Evolutionary conservation across 53 echinoderm and acorn worm genomes (phyloP), one percentile per base, ranked within the genome.

Genomic region (Henricia sp.): DNA sequence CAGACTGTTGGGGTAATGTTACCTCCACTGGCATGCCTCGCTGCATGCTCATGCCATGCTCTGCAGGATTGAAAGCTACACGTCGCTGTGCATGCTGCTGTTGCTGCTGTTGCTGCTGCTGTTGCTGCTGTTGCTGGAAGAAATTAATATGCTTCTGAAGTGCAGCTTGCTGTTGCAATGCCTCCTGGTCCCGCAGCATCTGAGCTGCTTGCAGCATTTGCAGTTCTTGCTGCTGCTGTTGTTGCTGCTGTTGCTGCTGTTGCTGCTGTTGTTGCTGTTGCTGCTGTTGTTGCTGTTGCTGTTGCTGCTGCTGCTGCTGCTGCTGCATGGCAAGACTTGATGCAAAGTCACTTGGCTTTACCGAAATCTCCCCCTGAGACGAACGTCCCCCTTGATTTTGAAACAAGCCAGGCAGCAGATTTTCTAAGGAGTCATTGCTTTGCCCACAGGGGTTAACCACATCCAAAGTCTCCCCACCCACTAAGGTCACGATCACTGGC

Each of bases 271-370:
- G 16, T 69, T 27, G 43, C 70, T 24, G 19, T 41, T 57, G 57
- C 76, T 57, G 56, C 76, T 75, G 43, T 58, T 57, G 58, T 37
- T 65, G 66, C 41, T 75, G 76, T 41, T 75, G 74, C 54, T 53
- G 53, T 21, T 72, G 72, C 52, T 72, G 72, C 36, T 74, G 75
- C 57, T 74, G 75, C 56, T 74, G 77, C 46, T 77, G 77, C 16
- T 77, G 77, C 60, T 77, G 77, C 58, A 41, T 59, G 27, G 57
- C 60, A 32, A 77, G 43, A 77, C 77, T 77, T 14, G 77, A 77
- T 6, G 44, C 77, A 27, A 77, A 23, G 60, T 58, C 59, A 24
- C 29, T 60, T 5, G 77, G 60, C 34, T 77, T 58, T 17, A 77
- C 77, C 9, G 77, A 34, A 42, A 77, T 40, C 60, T 77, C 77